Evolutionary conservation across 2,797 vertebrate species (phyloP).

Genomic region (Macrochelys suwanniensis): DNA sequence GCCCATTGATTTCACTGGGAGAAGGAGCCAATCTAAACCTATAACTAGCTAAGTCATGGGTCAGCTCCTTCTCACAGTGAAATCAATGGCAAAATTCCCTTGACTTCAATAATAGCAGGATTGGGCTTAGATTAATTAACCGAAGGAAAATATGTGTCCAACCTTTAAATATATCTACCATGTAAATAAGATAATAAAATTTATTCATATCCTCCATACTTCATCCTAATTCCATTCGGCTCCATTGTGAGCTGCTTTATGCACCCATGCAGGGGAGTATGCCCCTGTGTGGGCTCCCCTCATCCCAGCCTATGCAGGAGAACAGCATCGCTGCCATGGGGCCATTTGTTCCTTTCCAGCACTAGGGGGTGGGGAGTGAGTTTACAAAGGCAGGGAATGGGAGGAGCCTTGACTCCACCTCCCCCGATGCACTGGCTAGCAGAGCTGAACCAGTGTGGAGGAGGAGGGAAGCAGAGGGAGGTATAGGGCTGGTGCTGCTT

Average conservation of each 20-base stretch:
- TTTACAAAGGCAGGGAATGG: background rate
- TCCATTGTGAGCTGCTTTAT: conserved; percentile 27
- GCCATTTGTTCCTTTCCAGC: background rate
- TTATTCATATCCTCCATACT: background rate
- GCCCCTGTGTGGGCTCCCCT: background rate
- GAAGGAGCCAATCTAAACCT: background rate
- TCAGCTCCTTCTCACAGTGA: background rate
- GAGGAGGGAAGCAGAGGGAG: conserved; percentile 4
- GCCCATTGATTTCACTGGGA: background rate
- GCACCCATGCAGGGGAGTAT: conserved; percentile 4
- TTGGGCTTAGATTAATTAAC: conserved; percentile 21
- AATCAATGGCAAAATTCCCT: conserved; percentile 32
- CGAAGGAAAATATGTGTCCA: background rate
- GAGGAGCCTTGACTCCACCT: background rate
- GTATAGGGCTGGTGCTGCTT: background rate
- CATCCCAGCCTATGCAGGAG: background rate
- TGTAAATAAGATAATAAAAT: conserved; percentile 34
- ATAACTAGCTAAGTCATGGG: conserved; percentile 14
- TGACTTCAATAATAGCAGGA: conserved; percentile 18
- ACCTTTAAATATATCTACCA: background rate
- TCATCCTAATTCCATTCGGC: conserved; percentile 12
- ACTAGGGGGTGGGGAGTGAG: background rate
- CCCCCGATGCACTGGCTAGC: background rate
- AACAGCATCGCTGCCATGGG: conserved; percentile 24
- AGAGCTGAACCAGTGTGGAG: background rate